These are phyloP conservation scores for Phataginus tricuspis DNA, from an alignment of 2,797 vertebrate species.

Conservation along the genomic window DNA sequence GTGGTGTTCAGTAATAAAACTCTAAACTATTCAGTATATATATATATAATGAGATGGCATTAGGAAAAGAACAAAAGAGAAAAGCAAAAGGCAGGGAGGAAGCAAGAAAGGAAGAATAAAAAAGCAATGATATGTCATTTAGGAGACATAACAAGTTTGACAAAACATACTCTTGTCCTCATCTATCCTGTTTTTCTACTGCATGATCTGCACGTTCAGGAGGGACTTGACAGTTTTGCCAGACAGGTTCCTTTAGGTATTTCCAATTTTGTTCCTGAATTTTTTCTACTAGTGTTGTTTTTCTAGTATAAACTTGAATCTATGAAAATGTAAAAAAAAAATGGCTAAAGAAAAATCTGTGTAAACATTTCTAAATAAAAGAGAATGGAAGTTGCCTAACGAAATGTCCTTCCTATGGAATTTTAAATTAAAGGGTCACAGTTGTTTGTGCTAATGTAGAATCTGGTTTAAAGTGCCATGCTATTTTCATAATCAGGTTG, in stretches of 20 bases:
- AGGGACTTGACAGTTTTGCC: not conserved
- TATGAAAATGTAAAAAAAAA: constrained; percentile 39
- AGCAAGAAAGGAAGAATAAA: not conserved
- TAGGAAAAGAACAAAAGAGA: not conserved
- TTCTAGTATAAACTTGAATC: not conserved
- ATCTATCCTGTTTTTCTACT: not conserved
- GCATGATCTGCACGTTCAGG: not conserved
- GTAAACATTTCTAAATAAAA: constrained; percentile 39
- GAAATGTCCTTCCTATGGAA: constrained; percentile 35
- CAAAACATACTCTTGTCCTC: not conserved
- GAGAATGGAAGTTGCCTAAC: not conserved
- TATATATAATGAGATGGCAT: not conserved
- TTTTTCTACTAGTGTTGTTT: not conserved
- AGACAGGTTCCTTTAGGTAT: not conserved
- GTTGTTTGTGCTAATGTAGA: not conserved
- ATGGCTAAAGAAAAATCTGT: not conserved
- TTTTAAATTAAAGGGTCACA: constrained; percentile 17
- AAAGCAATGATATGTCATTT: not conserved
- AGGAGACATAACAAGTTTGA: not conserved
- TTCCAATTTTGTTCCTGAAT: not conserved
- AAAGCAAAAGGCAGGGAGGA: not conserved
- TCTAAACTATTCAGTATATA: not conserved
- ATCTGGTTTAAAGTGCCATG: not conserved
- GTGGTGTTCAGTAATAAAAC: not conserved
- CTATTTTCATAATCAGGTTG: constrained; percentile 26